Base-by-base conservation (phyloP, 2,888 invertebrate genomes). In the Drosophila mayaguana region DNA sequence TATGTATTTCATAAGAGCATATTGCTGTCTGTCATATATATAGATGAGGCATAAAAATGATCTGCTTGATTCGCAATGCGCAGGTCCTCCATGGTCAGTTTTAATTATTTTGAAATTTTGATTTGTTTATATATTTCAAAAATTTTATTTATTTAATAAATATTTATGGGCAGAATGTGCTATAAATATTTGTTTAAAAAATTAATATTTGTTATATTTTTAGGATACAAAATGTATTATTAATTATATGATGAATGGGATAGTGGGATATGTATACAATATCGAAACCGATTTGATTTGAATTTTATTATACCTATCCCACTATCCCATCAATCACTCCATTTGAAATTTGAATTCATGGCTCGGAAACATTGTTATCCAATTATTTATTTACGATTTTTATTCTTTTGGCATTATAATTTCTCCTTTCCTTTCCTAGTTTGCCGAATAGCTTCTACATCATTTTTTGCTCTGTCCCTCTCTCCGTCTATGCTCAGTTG, bases 1-100 rank as follows among this genome's bases (percentile, higher is more conserved):
- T 3, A 11, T 43, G n/a, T 62, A 25, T 62, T 71, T 63, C 22
- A 46, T 65, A 38, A 65, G 43, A 66, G 36, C 40, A 53, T 18
- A 46, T 46, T 42, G 34, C 32, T 25, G 25, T 25, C 34, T n/a
- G 36, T 18, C 42, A 28, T 51, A n/a, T 51, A n/a, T 51, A 28
- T 8, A n/a, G 53, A 20, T 20, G 12, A 32, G 32, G 40, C 40
- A n/a, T 6, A 43, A 43, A 28, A 32, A 11, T 46, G 32, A 67
- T 67, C 55, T 38, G 36, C 16, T 18, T 32, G 18, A 38, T 36
- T 25, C 46, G 6, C 25, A 36, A 18, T 22, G 14, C 36, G n/a
- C 22, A 6, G 8, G 9, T 40, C 28, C 38, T 40, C 16, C 48
- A 38, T 18, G 38, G 28, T 14, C 38, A 38, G 9, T 28, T 18